Evolutionary conservation across 2,888 invertebrate genomes (phyloP), one percentile per base, ranked within the genome.

Genomic region (Dryocosmus kuriphilus): DNA sequence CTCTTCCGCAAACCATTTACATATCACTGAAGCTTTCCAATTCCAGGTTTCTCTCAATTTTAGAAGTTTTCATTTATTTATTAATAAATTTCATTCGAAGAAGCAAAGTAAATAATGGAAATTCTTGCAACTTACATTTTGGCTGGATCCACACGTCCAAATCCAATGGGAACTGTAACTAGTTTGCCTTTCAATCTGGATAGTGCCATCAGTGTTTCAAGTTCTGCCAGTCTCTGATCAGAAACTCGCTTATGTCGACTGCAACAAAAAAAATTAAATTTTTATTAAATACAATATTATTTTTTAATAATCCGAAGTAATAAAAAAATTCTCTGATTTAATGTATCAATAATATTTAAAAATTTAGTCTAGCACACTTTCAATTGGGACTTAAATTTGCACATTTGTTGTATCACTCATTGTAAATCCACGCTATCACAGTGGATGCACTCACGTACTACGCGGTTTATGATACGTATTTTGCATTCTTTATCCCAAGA

Each of bases 211-310:
- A 93, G 86, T 6, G 94, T 94, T 85, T 94, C 94, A 84, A 94
- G 88, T 87, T 94, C 94, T 32, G 94, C 94, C 76, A 94, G 86
- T 77, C 94, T 90, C 86, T 94, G 94, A 86, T 94, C 94, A 32
- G 94, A 94, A 32, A 93, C 92, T 67, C 94, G 91, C 85, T 93
- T 94, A 73, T 92, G 92, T 82, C 93, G 92, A 86, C 84, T 92
- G 89, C 60, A 78, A 75, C 8, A 75, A 35, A 62, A 62, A 62
- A n/a, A n/a, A n/a, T n/a, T n/a, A n/a, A n/a, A 14, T 22, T 22
- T 38, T 32, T 24, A 35, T 16, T 32, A n/a, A 61, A 38, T 19
- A 30, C 24, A 8, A 74, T 9, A 27, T 51, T 9, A 41, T 41
- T 1, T 14, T 16, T 41, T 4, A 14, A 55, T n/a, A 55, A n/a